Conservation (phyloP, 53 echinoderm and acorn worm species). For the Apostichopus leukothele region DNA sequence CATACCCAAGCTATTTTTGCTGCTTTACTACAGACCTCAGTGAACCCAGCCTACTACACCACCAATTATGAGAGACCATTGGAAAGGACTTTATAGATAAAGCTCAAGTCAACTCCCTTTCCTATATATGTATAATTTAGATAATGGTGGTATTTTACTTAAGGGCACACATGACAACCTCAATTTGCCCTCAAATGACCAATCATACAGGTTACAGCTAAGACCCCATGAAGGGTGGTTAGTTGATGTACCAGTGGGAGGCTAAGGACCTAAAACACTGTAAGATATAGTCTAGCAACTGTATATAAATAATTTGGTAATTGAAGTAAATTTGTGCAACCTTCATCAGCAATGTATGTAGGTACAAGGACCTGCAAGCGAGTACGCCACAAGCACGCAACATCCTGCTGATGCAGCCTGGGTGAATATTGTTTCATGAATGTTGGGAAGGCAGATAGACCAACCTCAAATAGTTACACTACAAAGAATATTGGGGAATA, state of each 20-base stretch:
- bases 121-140: neutral
- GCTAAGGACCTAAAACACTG: constrained; percentile 16
- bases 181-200: constrained; percentile 11
- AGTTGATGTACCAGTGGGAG: constrained; percentile 23
- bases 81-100: too few relatives aligned
- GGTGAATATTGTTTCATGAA: too few relatives aligned
- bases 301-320: constrained; percentile 20
- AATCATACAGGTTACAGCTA: constrained; percentile 3
- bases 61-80: too few relatives aligned
- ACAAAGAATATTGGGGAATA: too few relatives aligned
- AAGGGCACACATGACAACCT: constrained; percentile 10
- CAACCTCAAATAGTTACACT: too few relatives aligned
- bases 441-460: too few relatives aligned
- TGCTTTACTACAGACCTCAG: neutral
- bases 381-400: too few relatives aligned
- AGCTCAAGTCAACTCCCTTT: too few relatives aligned
- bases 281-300: constrained; percentile 2
- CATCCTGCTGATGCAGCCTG: too few relatives aligned
- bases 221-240: constrained; percentile 32
- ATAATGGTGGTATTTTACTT: neutral
- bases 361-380: too few relatives aligned
- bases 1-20: neutral
- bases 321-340: neutral
- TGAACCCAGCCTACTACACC: too few relatives aligned
- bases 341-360: too few relatives aligned